Evolutionary conservation across 2,888 invertebrate genomes (phyloP), one percentile per base, ranked within the genome.

Genomic region (Agrochola litura): DNA sequence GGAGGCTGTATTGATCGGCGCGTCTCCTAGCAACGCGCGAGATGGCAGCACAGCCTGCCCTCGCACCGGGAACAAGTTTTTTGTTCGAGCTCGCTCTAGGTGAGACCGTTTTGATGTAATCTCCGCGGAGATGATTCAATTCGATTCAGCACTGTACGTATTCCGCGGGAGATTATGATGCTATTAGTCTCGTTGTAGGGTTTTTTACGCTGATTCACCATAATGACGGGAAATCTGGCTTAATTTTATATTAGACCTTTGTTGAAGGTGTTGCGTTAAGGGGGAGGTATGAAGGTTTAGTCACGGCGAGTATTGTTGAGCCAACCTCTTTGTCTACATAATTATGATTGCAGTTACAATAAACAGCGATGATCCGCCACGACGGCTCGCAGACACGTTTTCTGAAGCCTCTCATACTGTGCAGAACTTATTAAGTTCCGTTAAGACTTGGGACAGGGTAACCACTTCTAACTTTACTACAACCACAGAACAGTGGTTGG

Each of bases 1-100:
- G 96, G 96, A 96, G 96, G 96, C 96, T 96, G 96, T 95, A 96
- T 96, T 94, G 96, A 96, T 96, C 96, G 93, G 91, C 82, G 92
- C 94, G 96, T 96, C 92, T 94, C 96, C 95, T 95, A 96, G 96
- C 96, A 96, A 96, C 96, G 95, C 92, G 93, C 90, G 96, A 95
- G 96, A 96, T 95, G 95, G 95, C 95, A 94, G 94, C 94, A 93
- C 93, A 91, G 93, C 93, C 93, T 91, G 91, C 93, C 92, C 94
- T 93, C 93, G 92, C 92, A 91, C 93, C 91, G 93, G 91, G 91
- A 90, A 88, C 90, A 90, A 91, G 93, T 92, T 96, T 96, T 96
- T 96, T 96, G 95, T 96, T 94, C 93, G 90, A 93, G 90, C 92
- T 90, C 92, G 89, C 92, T 92, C 91, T 94, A 95, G 95, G 96